Evolutionary conservation across 2,797 vertebrate genomes (phyloP), one percentile per base, ranked within the genome.

Genomic region (Bradypodion ventrale): DNA sequence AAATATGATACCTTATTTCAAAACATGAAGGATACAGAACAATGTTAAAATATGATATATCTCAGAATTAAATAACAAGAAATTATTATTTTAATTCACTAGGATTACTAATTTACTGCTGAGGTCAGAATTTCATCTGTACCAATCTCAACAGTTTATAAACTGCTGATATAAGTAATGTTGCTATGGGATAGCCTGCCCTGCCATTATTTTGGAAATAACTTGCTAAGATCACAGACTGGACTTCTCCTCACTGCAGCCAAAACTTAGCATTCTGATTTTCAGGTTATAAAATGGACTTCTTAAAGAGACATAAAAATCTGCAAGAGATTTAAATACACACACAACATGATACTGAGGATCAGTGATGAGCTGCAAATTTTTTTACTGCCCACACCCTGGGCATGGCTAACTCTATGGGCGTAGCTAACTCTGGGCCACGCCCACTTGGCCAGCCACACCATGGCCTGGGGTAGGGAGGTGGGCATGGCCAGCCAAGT

Each of bases 1-100:
- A 89, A 89, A 87, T 82, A 92, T 72, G 42, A 60, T 93, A 91
- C 65, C 90, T 89, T 88, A 86, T 83, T 85, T 90, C 85, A 86
- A 89, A 92, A 89, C 74, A 13, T 84, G 40, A 75, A 87, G 56
- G 77, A 21, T 77, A 83, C 87, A 52, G 35, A 78, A 80, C 19
- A 80, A 85, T 84, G 16, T 88, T 91, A 85, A 80, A 83, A 65
- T 87, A 79, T 37, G 68, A 6, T 42, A 0, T 83, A 78, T 78
- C 13, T 16, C 63, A 84, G 44, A 76, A 72, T 59, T 84, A 8
- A n/a, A 9, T 35, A 81, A 56, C 23, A 62, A 66, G 49, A 37
- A 46, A 46, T 9, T 29, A 7, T 65, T 15, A 73, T 46, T n/a
- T 49, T 40, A 63, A 40, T 13, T 29, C 19, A 25, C 56, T 56